Evolutionary conservation across 1,140 invertebrate species (phyloP).

Genomic region (Heliothis subflexa): DNA sequence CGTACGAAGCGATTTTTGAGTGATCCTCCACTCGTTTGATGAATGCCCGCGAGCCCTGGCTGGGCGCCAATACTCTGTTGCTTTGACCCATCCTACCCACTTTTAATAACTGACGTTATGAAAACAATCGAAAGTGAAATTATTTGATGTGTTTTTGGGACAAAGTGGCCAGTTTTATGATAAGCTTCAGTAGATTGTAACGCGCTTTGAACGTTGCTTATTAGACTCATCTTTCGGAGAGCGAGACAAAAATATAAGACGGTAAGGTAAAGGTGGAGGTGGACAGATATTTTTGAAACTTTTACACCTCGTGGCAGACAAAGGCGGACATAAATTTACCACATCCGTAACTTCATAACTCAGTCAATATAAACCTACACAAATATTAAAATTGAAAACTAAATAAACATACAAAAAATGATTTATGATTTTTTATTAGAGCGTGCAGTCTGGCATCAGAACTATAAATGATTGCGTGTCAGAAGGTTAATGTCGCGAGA

Average conservation of each 20-base stretch:
- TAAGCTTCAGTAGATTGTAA: neutral
- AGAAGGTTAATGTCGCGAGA: conserved; percentile 42
- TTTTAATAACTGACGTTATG: conserved; percentile 66
- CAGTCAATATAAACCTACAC: conserved; percentile 35
- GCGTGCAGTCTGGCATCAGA: conserved; percentile 33
- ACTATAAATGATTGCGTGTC: conserved; percentile 35
- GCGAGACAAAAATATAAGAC: neutral
- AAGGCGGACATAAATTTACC: conserved; percentile 41
- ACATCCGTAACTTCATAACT: conserved; percentile 36
- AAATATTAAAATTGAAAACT: conserved; percentile 42
- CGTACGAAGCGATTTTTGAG: conserved; percentile 70
- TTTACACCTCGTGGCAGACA: conserved; percentile 14
- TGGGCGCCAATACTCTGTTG: conserved; percentile 55
- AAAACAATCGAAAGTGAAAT: conserved; percentile 60
- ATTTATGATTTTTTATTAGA: conserved; percentile 41
- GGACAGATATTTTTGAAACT: neutral
- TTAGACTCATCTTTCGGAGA: neutral
- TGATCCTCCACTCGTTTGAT: conserved; percentile 66
- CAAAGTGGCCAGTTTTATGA: conserved; percentile 14
- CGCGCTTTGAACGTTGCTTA: conserved; percentile 18
- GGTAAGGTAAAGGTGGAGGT: neutral
- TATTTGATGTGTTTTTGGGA: conserved; percentile 45
- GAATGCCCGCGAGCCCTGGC: conserved; percentile 61
- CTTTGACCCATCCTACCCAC: conserved; percentile 54
- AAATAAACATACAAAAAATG: conserved; percentile 37